phyloP scores from a whole-genome alignment of 2,113 vertebrate species.

The Apeltes quadracus region DNA sequence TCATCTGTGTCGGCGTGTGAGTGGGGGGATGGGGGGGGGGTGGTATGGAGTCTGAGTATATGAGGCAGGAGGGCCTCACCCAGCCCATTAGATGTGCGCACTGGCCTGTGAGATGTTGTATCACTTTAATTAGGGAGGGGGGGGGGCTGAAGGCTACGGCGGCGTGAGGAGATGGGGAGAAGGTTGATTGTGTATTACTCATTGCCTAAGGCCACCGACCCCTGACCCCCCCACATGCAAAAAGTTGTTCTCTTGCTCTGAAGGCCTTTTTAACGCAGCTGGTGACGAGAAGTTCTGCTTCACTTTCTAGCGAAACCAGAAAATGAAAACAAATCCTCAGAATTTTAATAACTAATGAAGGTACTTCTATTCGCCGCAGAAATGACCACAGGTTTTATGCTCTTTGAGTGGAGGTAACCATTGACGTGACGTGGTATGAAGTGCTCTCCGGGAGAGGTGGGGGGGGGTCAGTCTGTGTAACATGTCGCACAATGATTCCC shows the following conservation, averaged over 20 bases:
- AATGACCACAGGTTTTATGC: not conserved
- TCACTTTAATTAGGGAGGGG: slow-evolving; percentile 79
- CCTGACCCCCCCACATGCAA: slow-evolving; percentile 1
- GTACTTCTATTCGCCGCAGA: not conserved
- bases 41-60: slow-evolving; percentile 57
- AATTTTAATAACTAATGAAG: slow-evolving; percentile 13
- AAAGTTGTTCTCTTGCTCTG: slow-evolving; percentile 43
- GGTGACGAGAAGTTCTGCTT: slow-evolving; percentile 19
- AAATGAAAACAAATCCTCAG: slow-evolving; percentile 44
- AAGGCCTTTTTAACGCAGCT: slow-evolving; percentile 1
- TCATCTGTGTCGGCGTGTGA: slow-evolving; percentile 28
- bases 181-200: slow-evolving; percentile 71
- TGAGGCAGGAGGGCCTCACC: slow-evolving; percentile 56
- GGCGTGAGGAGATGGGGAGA: slow-evolving; percentile 53
- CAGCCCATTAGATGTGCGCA: slow-evolving; percentile 77
- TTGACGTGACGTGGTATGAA: not conserved
- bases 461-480: not conserved
- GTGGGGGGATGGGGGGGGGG: slow-evolving; percentile 5
- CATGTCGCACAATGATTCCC: not conserved
- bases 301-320: slow-evolving; percentile 9
- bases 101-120: slow-evolving; percentile 79
- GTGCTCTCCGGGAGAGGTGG: no score
- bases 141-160: slow-evolving; percentile 61
- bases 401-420: not conserved
- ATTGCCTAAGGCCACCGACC: slow-evolving; percentile 55